Percentiles rank a stretch among this genome's conserved stretches.
phyloP scores from a whole-genome alignment of 2,888 invertebrate species.

The Oscheius sp. region DNA sequence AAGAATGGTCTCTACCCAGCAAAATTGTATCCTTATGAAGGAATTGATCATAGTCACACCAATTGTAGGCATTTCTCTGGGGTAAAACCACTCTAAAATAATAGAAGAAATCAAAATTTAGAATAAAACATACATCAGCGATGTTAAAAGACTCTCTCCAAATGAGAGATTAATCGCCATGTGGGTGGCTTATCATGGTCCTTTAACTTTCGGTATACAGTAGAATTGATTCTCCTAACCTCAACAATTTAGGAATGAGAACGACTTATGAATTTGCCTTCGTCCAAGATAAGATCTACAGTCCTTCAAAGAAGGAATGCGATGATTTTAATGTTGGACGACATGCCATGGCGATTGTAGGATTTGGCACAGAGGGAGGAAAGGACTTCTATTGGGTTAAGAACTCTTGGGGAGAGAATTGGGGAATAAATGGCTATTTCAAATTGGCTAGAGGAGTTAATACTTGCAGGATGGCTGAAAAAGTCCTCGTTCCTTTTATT shows the following conservation, averaged over 20 bases:
- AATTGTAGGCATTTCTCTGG: constrained; percentile 23
- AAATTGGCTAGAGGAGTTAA: neutral
- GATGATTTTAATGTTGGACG: neutral
- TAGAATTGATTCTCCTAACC: neutral
- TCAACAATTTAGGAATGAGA: neutral
- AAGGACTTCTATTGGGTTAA: neutral
- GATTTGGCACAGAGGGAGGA: neutral
- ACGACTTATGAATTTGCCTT: neutral
- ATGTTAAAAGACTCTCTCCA: constrained; percentile 32
- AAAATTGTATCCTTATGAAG: constrained; percentile 43
- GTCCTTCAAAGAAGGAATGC: neutral
- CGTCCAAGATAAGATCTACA: neutral
- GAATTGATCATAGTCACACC: constrained; percentile 34
- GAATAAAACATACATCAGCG: constrained; percentile 45
- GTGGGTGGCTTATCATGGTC: neutral
- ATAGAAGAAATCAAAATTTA: neutral
- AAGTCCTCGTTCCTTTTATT: neutral
- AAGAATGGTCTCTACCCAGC: constrained; percentile 52
- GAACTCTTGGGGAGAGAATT: neutral
- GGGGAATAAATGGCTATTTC: neutral
- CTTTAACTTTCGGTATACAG: neutral
- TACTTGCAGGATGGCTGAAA: neutral
- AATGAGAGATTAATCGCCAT: constrained; percentile 40
- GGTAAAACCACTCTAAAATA: neutral
- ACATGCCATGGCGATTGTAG: neutral